A percentile compares a stretch with the other conserved stretches of the same genome.
phyloP scores from a whole-genome alignment of 2,888 invertebrate genomes.

The Drosophila recens region DNA sequence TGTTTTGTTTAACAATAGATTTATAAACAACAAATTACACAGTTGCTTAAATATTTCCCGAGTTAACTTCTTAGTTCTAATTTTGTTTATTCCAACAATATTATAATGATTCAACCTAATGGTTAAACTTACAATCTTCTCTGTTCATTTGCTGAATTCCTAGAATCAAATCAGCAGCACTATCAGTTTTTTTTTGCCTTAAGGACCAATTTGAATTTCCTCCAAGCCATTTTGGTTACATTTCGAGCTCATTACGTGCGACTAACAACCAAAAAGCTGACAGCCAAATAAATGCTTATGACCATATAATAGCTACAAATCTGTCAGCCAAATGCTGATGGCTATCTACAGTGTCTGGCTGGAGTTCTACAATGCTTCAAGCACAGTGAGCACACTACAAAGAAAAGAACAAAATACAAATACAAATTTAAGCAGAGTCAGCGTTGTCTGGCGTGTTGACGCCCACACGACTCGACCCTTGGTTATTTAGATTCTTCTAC shows the following conservation, averaged over 20 bases:
- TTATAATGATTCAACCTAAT: neutral
- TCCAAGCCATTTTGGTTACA: conserved; percentile 35
- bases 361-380: conserved; percentile 6
- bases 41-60: neutral
- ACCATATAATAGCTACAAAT: conserved; percentile 75
- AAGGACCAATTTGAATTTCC: conserved; percentile 40
- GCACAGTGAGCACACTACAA: neutral
- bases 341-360: conserved; percentile 43
- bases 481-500: conserved; percentile 51
- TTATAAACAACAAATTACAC: neutral
- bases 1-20: too few species aligned
- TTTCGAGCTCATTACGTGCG: conserved; percentile 46
- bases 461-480: conserved; percentile 64
- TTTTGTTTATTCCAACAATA: neutral
- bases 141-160: neutral
- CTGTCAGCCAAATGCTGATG: conserved; percentile 68
- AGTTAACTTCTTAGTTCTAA: neutral
- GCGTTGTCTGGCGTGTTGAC: conserved; percentile 28
- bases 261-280: conserved; percentile 34
- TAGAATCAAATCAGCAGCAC: neutral
- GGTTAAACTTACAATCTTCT: neutral
- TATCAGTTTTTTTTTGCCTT: conserved; percentile 9
- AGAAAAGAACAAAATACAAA: conserved; percentile 16
- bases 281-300: conserved; percentile 66
- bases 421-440: conserved; percentile 45